These are phyloP conservation scores for Pseudolaguvia tuberculata DNA, from an alignment of 2,113 vertebrate genomes.

Conservation along the genomic window DNA sequence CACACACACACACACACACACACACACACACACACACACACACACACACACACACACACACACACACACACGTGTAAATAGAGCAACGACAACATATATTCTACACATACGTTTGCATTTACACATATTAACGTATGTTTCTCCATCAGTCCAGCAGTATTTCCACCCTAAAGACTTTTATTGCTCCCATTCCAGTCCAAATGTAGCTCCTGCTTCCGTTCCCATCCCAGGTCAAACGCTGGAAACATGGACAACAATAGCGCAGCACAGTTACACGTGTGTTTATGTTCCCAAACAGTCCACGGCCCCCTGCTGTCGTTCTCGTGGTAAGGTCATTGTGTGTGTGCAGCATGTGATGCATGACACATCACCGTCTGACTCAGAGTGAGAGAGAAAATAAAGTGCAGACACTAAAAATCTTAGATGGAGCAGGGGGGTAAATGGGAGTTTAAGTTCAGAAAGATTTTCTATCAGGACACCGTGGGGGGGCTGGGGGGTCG, in stretches of 20 bases:
- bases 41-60: too few species aligned
- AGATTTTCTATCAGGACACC: too few species aligned
- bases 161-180: background rate
- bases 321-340: constrained; percentile 32
- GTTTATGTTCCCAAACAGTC: constrained; percentile 35
- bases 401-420: constrained; percentile 3
- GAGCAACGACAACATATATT: too few species aligned
- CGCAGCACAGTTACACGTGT: background rate
- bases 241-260: constrained; percentile 25
- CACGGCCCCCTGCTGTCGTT: constrained; percentile 24
- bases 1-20: too few species aligned
- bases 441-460: background rate
- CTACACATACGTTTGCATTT: too few species aligned
- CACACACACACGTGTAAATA: too few species aligned
- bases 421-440: background rate
- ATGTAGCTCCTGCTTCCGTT: constrained; percentile 34
- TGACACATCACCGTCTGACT: constrained; percentile 20
- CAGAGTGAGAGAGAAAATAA: constrained; percentile 21
- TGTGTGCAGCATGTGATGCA: constrained; percentile 6
- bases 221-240: constrained; percentile 27
- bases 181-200: constrained; percentile 19
- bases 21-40: too few species aligned
- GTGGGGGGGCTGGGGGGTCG: background rate
- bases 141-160: background rate
- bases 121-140: too few species aligned